phyloP scores from a whole-genome alignment of 2,113 vertebrate genomes.

The Dasyornis broadbenti region DNA sequence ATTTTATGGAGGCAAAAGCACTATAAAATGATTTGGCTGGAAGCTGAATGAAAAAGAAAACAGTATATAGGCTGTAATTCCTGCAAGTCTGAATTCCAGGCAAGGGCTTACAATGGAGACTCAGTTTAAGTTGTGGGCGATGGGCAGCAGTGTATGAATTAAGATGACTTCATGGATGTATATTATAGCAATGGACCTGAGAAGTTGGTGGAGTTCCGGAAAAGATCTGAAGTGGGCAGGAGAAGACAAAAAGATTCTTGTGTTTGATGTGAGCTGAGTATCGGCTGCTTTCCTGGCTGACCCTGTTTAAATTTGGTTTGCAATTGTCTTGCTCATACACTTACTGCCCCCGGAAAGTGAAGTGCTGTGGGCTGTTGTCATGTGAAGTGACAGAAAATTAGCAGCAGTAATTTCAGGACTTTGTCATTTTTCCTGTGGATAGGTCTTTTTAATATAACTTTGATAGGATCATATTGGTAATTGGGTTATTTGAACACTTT shows the following conservation, averaged over 20 bases:
- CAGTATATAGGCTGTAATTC: conserved; percentile 21
- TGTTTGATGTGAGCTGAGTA: neutral
- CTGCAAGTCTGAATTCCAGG: conserved; percentile 32
- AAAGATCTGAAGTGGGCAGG: conserved; percentile 50
- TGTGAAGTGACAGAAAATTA: neutral
- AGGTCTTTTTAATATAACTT: neutral
- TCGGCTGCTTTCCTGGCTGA: neutral
- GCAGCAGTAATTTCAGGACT: neutral
- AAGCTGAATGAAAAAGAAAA: conserved; percentile 59
- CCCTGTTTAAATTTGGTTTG: conserved; percentile 23
- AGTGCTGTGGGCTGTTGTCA: neutral
- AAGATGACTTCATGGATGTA: conserved; percentile 14
- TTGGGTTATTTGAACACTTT: neutral
- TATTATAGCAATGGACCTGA: conserved; percentile 14
- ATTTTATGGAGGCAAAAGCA: conserved; percentile 50
- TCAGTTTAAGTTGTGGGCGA: conserved; percentile 33
- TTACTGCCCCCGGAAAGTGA: neutral
- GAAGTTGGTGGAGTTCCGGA: conserved; percentile 3
- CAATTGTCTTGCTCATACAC: neutral
- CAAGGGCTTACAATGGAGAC: conserved; percentile 25
- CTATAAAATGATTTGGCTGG: conserved; percentile 54
- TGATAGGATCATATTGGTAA: neutral
- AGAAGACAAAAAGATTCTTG: conserved; percentile 56
- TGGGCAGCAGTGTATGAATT: conserved; percentile 17
- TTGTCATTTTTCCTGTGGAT: neutral